Percentiles rank a stretch among this genome's conserved stretches.
Evolutionary conservation across 2,888 invertebrate species (phyloP).

Genomic region (Formica aserva): DNA sequence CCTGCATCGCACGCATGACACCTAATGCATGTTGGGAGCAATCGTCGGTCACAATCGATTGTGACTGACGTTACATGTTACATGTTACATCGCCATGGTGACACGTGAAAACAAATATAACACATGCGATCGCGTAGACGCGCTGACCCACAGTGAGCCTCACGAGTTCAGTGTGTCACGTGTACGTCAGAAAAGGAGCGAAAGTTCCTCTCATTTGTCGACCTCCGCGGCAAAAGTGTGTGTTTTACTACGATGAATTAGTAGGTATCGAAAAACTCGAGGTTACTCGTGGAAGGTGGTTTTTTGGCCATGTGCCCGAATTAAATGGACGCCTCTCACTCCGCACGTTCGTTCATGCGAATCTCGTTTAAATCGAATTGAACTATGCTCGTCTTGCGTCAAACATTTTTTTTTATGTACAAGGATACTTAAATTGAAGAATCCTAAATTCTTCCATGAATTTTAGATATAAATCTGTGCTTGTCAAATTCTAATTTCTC

Average conservation of each 20-base stretch:
- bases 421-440: background rate
- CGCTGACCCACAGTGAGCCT: slow-evolving; percentile 58
- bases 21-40: no score
- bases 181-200: slow-evolving; percentile 10
- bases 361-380: background rate
- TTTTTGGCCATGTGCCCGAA: slow-evolving; percentile 17
- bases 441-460: background rate
- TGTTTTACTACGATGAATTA: background rate
- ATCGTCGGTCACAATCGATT: slow-evolving; percentile 63
- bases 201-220: background rate
- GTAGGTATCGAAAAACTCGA: slow-evolving; percentile 19
- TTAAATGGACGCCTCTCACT: background rate
- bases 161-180: slow-evolving; percentile 63
- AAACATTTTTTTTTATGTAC: background rate
- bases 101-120: slow-evolving; percentile 68
- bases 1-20: slow-evolving; percentile 53
- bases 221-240: background rate
- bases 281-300: background rate
- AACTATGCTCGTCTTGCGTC: background rate
- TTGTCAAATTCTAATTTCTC: background rate
- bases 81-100: slow-evolving; percentile 68
- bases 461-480: background rate
- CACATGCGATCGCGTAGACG: slow-evolving; percentile 62
- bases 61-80: slow-evolving; percentile 37
- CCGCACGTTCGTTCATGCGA: background rate